A percentile compares a stretch with the other conserved stretches of the same genome.
Evolutionary conservation across 2,797 vertebrate species (phyloP).

Genomic region (Manis crassicaudata): DNA sequence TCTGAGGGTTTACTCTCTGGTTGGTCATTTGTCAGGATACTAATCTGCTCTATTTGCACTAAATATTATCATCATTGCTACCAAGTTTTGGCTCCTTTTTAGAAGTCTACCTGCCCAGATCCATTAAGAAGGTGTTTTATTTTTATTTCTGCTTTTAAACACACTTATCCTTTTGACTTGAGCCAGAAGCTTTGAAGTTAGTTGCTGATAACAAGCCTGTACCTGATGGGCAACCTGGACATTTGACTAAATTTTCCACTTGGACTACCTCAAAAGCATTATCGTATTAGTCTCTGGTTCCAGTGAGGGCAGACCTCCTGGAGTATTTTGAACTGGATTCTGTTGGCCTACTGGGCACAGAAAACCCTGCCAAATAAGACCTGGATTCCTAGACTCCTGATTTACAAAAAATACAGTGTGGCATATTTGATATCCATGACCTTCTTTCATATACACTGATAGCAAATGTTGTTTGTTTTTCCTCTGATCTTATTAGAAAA

Average conservation of each 20-base stretch:
- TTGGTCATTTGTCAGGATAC: background rate
- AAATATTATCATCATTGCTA: constrained; percentile 47
- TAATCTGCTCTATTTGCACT: background rate
- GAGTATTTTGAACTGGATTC: constrained; percentile 61
- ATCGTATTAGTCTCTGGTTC: constrained; percentile 68
- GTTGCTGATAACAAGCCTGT: constrained; percentile 60
- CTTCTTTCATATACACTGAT: constrained; percentile 65
- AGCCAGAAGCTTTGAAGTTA: constrained; percentile 71
- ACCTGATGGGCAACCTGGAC: constrained; percentile 67
- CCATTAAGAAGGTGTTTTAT: constrained; percentile 45
- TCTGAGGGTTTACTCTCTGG: background rate
- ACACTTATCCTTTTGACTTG: constrained; percentile 58
- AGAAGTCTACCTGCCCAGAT: constrained; percentile 26
- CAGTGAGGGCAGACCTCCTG: constrained; percentile 57
- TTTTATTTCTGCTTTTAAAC: constrained; percentile 56
- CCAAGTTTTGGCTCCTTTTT: constrained; percentile 34
- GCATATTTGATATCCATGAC: constrained; percentile 47
- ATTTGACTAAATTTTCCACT: constrained; percentile 67
- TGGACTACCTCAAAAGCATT: constrained; percentile 68
- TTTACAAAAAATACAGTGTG: constrained; percentile 39
- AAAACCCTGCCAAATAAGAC: constrained; percentile 67
- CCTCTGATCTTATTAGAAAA: constrained; percentile 67
- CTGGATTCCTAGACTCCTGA: constrained; percentile 53
- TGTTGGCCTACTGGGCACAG: constrained; percentile 62
- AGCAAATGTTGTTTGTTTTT: constrained; percentile 68